phyloP scores from a whole-genome alignment of 2,113 vertebrate genomes.

The Gambusia affinis region DNA sequence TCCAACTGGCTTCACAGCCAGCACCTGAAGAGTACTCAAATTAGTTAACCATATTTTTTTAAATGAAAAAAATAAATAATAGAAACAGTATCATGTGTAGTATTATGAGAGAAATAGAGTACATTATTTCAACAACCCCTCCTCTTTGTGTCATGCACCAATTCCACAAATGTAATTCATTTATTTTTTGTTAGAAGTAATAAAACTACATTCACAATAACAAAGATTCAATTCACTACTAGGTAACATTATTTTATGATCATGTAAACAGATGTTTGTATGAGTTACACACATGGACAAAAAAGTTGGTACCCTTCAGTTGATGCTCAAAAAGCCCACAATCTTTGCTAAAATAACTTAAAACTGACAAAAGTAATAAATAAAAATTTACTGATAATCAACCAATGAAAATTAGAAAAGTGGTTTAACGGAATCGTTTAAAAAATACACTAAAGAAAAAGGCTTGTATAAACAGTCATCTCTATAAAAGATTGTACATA shows the following conservation, averaged over 20 bases:
- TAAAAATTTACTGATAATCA: no score
- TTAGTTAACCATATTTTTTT: conserved; percentile 26
- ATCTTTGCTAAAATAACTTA: no score
- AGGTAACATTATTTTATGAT: neutral
- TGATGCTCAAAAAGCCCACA: no score
- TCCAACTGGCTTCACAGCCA: conserved; percentile 25
- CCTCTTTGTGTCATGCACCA: neutral
- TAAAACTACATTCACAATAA: neutral
- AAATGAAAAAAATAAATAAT: conserved; percentile 8
- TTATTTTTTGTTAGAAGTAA: neutral
- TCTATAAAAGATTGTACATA: no score
- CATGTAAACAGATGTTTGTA: neutral
- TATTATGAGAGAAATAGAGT: conserved; percentile 21
- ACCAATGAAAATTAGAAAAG: no score
- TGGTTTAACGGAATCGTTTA: no score
- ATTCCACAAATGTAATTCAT: neutral
- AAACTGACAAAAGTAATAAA: no score
- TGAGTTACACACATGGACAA: no score
- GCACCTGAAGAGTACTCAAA: conserved; percentile 36
- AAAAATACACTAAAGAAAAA: no score
- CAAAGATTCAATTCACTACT: no score
- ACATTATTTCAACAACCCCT: neutral
- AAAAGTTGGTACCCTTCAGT: no score
- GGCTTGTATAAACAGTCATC: no score
- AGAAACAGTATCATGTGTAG: conserved; percentile 19